Conservation (phyloP, 2,113 vertebrate species). For the Chlamydotis undulata region DNA sequence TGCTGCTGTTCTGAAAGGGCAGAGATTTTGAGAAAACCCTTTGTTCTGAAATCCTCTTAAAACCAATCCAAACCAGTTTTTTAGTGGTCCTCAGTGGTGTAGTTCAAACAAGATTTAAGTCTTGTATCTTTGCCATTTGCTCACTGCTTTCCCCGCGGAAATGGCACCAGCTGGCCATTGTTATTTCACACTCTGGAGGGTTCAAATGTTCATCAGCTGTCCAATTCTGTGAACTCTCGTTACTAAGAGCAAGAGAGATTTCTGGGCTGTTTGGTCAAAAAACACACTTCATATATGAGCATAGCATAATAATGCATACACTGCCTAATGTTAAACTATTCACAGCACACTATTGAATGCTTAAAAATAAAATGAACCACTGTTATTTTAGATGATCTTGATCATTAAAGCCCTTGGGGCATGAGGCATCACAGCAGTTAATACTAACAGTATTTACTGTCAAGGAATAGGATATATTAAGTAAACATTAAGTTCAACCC, state of each 20-base stretch:
- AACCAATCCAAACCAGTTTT: background rate
- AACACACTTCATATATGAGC: background rate
- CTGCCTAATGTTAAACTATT: background rate
- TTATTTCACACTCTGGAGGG: constrained; percentile 31
- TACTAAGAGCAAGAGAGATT: background rate
- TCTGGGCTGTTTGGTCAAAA: constrained; percentile 28
- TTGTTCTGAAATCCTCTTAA: constrained; percentile 39
- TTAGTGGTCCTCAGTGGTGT: background rate
- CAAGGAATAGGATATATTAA: background rate
- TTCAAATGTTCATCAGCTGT: constrained; percentile 29
- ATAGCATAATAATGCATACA: background rate
- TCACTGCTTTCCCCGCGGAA: constrained; percentile 9
- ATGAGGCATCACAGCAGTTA: constrained; percentile 22
- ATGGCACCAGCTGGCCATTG: constrained; percentile 36
- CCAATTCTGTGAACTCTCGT: background rate
- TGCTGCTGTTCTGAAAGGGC: background rate
- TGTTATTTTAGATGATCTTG: background rate
- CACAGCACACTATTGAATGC: background rate
- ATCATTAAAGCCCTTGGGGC: background rate
- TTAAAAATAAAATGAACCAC: background rate
- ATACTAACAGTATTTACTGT: background rate
- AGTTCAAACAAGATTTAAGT: background rate
- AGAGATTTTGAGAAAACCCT: constrained; percentile 13
- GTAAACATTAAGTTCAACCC: background rate
- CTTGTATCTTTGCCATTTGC: constrained; percentile 9